Percentiles rank a stretch among this genome's conserved stretches.
Conservation (phyloP, 1,140 invertebrate species). For the Bombyx mori region ASM3026992v2 NC_085108.1:5756501-5757000, state of each 20-base stretch:
- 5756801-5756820: slow-evolving; percentile 38
- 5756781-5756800: slow-evolving; percentile 30
- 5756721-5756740: too few species aligned
- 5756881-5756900: slow-evolving; percentile 60
- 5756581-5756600: too few species aligned
- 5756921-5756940: background rate
- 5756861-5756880: slow-evolving; percentile 36
- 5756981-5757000: slow-evolving; percentile 20
- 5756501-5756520: too few species aligned
- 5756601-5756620: too few species aligned
- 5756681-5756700: too few species aligned
- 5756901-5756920: slow-evolving; percentile 7
- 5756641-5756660: too few species aligned
- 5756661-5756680: too few species aligned
- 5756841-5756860: slow-evolving; percentile 24
- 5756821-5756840: slow-evolving; percentile 44
- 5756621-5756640: too few species aligned
- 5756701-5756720: too few species aligned
- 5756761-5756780: background rate
- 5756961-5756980: slow-evolving; percentile 6
- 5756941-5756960: background rate
- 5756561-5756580: too few species aligned
- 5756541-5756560: too few species aligned
- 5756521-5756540: too few species aligned
- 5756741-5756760: background rate